Conservation (phyloP, 2,113 vertebrate genomes). For the Numenius arquata region DNA sequence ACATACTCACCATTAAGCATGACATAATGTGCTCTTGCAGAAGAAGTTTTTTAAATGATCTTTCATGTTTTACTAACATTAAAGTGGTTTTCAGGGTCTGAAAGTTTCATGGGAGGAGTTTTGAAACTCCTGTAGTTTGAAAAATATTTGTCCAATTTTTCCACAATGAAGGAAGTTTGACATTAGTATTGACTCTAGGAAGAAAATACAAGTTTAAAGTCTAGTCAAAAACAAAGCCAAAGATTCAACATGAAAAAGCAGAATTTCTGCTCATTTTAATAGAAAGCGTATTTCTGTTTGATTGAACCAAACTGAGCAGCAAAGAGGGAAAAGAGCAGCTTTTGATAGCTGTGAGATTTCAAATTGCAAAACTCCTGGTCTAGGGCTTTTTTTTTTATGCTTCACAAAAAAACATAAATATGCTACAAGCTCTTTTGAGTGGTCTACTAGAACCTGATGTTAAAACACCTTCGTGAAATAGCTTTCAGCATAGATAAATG, state of each 20-base stretch:
- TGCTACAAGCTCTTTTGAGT: not conserved
- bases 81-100: not conserved
- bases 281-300: not conserved
- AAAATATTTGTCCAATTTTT: not conserved
- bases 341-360: not conserved
- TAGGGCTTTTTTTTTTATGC: not conserved
- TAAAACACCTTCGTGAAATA: not conserved
- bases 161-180: not conserved
- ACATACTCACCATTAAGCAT: not conserved
- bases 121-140: not conserved
- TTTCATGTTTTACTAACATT: not conserved
- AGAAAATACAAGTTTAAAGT: not conserved
- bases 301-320: not conserved
- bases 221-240: not conserved
- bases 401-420: not conserved
- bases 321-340: not conserved
- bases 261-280: not conserved
- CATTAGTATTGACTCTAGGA: not conserved
- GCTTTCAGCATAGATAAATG: slow-evolving; percentile 23
- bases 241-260: not conserved
- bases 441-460: not conserved
- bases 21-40: not conserved
- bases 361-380: not conserved
- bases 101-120: not conserved
- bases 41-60: not conserved